A percentile compares a stretch with the other conserved stretches of the same genome.
Evolutionary conservation across 1,140 invertebrate genomes (phyloP).

Genomic region (Cydia amplana): DNA sequence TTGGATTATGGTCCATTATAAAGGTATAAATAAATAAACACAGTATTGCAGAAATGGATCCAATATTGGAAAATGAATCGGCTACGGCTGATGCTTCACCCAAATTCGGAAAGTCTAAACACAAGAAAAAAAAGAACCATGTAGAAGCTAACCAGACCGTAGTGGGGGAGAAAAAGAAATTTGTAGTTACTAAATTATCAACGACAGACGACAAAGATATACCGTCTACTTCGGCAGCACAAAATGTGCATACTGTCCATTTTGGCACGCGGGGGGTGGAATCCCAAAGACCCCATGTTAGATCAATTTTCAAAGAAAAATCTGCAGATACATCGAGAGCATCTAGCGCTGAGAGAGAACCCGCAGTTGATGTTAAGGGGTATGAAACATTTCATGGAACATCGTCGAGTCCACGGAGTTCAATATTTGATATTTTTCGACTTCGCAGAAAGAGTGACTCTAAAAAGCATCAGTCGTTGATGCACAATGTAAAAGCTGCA

Average conservation of each 20-base stretch:
- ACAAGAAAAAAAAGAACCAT: slow-evolving; percentile 68
- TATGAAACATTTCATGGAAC: slow-evolving; percentile 77
- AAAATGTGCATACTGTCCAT: slow-evolving; percentile 72
- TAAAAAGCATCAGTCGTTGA: slow-evolving; percentile 68
- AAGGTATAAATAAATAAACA: slow-evolving; percentile 50
- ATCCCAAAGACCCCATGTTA: slow-evolving; percentile 70
- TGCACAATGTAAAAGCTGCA: slow-evolving; percentile 58
- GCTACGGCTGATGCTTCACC: slow-evolving; percentile 63
- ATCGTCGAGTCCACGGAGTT: slow-evolving; percentile 74
- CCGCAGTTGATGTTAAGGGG: slow-evolving; percentile 55
- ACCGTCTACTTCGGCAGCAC: slow-evolving; percentile 52
- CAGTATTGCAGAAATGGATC: slow-evolving; percentile 65
- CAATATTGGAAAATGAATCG: slow-evolving; percentile 75
- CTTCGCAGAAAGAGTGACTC: slow-evolving; percentile 75
- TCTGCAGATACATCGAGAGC: slow-evolving; percentile 59
- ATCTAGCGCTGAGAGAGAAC: slow-evolving; percentile 68
- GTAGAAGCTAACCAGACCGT: slow-evolving; percentile 64
- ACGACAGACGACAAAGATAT: slow-evolving; percentile 60
- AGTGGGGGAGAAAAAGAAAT: slow-evolving; percentile 66
- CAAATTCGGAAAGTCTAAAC: slow-evolving; percentile 68
- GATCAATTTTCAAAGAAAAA: slow-evolving; percentile 72
- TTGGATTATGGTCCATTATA: slow-evolving; percentile 62
- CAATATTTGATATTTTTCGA: slow-evolving; percentile 76
- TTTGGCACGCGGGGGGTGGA: slow-evolving; percentile 73
- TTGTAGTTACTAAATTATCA: slow-evolving; percentile 70